Conservation (phyloP, 2,888 invertebrate species). For the Drosophila recens region DNA sequence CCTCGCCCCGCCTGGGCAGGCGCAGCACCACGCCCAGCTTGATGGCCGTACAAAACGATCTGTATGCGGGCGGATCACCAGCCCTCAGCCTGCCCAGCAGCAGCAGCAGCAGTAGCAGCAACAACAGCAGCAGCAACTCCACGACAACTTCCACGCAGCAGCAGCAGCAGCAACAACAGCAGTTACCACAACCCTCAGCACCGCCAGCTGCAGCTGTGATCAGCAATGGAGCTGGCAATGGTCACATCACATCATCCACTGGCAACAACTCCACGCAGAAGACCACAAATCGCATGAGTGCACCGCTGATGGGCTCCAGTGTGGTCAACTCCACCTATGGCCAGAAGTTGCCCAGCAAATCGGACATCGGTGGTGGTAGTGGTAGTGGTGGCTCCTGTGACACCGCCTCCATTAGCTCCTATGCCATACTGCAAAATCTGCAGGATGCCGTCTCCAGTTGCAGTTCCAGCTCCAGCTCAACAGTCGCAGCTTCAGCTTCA, state of each 20-base stretch:
- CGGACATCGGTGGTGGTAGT: conserved; percentile 60
- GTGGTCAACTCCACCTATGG: conserved; percentile 70
- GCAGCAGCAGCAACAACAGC: conserved; percentile 21
- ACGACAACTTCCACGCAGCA: conserved; percentile 38
- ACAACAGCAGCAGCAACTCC: too few relatives aligned
- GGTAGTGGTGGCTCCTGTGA: conserved; percentile 58
- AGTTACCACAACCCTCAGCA: conserved; percentile 77
- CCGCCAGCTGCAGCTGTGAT: conserved; percentile 77
- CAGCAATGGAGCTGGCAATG: conserved; percentile 59
- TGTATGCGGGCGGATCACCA: conserved; percentile 80
- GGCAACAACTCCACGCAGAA: conserved; percentile 69
- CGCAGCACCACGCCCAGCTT: conserved; percentile 84
- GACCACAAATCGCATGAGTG: conserved; percentile 85
- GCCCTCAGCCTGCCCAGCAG: conserved; percentile 74
- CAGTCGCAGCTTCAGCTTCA: conserved; percentile 13
- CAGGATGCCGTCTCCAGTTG: conserved; percentile 61
- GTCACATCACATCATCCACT: conserved; percentile 23
- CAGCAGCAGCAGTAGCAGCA: conserved; percentile 51
- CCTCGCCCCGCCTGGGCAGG: conserved; percentile 87
- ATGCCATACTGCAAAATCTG: conserved; percentile 83
- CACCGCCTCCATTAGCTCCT: conserved; percentile 77
- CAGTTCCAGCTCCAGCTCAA: conserved; percentile 7
- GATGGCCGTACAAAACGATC: conserved; percentile 85
- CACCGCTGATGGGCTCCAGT: conserved; percentile 82
- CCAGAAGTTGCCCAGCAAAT: conserved; percentile 67